phyloP scores from a whole-genome alignment of 2,797 vertebrate species.

The Molossus alvarezi region DNA sequence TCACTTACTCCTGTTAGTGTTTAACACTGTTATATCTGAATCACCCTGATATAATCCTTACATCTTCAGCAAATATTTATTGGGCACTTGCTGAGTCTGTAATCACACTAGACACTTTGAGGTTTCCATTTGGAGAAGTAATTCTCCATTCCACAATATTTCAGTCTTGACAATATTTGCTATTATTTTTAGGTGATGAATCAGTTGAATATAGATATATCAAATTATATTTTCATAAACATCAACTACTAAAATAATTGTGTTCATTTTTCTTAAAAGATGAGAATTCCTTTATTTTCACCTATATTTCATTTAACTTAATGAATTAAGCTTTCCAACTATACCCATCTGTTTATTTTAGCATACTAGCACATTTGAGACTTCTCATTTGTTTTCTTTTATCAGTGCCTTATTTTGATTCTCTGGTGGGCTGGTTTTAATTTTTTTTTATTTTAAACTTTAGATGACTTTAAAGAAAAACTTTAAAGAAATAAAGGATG shows the following conservation, averaged over 20 bases:
- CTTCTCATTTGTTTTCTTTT: background rate
- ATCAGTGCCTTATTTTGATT: background rate
- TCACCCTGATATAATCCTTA: background rate
- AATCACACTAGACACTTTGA: background rate
- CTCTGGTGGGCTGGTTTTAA: background rate
- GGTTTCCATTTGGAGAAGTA: background rate
- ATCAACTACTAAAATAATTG: background rate
- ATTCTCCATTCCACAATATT: background rate
- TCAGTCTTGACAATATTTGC: background rate
- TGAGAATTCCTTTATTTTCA: background rate
- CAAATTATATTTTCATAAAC: background rate
- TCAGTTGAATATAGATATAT: background rate
- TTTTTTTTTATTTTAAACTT: background rate
- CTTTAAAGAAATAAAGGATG: background rate
- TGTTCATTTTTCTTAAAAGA: constrained; percentile 32
- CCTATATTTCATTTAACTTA: background rate
- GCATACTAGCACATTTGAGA: background rate
- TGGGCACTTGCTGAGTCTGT: background rate
- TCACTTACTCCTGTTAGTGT: background rate
- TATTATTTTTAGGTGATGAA: background rate
- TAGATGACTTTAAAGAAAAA: background rate
- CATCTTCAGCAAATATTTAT: constrained; percentile 14
- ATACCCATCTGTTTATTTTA: background rate
- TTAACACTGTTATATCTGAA: background rate
- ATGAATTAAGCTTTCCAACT: background rate